Conservation (phyloP, 1,140 invertebrate species). For the Aporrectodea caliginosa region DNA sequence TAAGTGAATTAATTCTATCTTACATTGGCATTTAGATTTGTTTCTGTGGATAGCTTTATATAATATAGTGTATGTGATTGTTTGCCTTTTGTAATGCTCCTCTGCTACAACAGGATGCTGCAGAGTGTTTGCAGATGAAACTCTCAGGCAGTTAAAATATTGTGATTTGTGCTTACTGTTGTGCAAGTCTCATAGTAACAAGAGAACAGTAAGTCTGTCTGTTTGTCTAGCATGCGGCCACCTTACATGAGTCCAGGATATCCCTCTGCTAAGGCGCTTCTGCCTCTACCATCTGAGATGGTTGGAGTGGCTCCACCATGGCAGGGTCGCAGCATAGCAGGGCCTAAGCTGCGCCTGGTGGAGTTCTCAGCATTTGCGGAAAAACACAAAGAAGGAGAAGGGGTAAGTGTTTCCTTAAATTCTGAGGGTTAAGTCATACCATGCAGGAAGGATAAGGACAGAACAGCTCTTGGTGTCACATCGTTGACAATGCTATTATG, state of each 20-base stretch:
- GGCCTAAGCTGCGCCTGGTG: constrained; percentile 90
- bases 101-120: not conserved
- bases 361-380: constrained; percentile 98
- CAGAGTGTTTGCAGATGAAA: not conserved
- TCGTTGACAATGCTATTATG: not conserved
- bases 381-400: constrained; percentile 78
- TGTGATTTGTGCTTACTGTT: not conserved
- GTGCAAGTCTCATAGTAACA: too few relatives aligned
- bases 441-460: not conserved
- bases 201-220: too few relatives aligned
- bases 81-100: not conserved
- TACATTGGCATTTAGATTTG: too few relatives aligned
- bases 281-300: constrained; percentile 35
- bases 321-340: constrained; percentile 93
- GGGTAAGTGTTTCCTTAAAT: constrained; percentile 10
- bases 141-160: not conserved
- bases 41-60: not conserved
- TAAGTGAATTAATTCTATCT: too few relatives aligned
- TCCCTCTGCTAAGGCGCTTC: not conserved
- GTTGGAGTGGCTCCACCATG: constrained; percentile 67
- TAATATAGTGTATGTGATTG: too few relatives aligned
- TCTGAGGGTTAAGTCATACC: not conserved
- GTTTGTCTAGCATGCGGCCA: not conserved
- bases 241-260: not conserved
- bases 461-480: not conserved